Evolutionary conservation across 2,113 vertebrate genomes (phyloP).

Genomic region (Paradoxurus hermaphroditus): DNA sequence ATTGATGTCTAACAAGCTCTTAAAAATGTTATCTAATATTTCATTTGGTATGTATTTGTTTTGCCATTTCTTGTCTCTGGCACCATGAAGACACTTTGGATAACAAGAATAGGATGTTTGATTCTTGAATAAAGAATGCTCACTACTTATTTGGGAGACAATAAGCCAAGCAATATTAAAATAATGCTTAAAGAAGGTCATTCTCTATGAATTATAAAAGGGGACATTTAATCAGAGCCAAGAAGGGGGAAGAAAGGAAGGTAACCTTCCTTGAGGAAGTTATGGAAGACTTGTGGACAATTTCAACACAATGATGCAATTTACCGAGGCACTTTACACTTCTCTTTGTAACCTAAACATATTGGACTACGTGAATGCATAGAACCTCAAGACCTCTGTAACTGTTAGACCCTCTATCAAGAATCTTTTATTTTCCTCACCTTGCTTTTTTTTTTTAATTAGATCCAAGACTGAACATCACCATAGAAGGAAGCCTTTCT

Average conservation of each 20-base stretch:
- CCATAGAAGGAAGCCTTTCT: not conserved
- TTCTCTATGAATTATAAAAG: not conserved
- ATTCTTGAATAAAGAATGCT: not conserved
- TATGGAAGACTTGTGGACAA: not conserved
- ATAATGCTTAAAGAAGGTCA: not conserved
- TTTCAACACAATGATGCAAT: not conserved
- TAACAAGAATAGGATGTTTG: not conserved
- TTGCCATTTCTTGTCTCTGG: not conserved
- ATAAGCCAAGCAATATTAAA: not conserved
- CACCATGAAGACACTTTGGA: not conserved
- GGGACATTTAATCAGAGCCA: not conserved
- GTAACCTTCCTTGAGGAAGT: not conserved
- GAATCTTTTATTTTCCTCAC: not conserved
- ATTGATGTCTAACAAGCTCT: not conserved
- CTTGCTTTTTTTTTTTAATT: not conserved
- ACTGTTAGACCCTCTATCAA: no score
- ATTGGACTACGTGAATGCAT: not conserved
- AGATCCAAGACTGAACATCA: not conserved
- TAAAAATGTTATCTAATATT: not conserved
- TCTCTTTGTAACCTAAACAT: not conserved
- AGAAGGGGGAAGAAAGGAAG: not conserved
- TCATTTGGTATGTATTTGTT: not conserved
- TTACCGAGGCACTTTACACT: not conserved
- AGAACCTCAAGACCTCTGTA: not conserved
- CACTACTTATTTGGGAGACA: no score